Evolutionary conservation across 2,113 vertebrate species (phyloP).

Genomic region (Gadus macrocephalus): DNA sequence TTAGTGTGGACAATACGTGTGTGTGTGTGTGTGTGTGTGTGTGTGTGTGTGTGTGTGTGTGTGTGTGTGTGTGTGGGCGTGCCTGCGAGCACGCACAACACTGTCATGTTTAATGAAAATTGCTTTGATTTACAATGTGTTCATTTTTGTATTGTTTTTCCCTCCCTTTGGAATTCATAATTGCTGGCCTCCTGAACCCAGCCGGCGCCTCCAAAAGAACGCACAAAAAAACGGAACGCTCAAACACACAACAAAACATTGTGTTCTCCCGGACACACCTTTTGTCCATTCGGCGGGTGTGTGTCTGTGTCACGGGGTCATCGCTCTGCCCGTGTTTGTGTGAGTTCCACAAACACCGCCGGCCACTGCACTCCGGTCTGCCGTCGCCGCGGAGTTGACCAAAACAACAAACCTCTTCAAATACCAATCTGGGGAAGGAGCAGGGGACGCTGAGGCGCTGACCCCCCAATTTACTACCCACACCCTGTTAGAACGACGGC

Average conservation of each 20-base stretch:
- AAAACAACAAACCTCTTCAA: constrained; percentile 6
- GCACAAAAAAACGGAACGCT: neutral
- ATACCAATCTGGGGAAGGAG: constrained; percentile 16
- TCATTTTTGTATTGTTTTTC: neutral
- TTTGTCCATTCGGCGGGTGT: neutral
- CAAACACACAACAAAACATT: neutral
- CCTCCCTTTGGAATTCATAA: neutral
- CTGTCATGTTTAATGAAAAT: too few relatives aligned
- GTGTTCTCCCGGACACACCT: neutral
- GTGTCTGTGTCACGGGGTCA: neutral
- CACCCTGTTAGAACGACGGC: constrained; percentile 19
- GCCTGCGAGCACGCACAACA: too few relatives aligned
- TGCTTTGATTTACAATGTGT: too few relatives aligned
- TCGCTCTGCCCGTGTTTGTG: neutral
- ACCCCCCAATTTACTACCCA: constrained; percentile 26
- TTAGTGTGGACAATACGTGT: too few relatives aligned
- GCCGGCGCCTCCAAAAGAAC: neutral
- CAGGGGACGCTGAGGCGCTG: neutral
- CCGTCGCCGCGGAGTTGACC: constrained; percentile 20
- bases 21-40: too few relatives aligned
- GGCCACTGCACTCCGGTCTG: constrained; percentile 11
- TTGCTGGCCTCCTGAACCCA: neutral
- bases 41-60: too few relatives aligned
- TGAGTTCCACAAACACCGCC: neutral
- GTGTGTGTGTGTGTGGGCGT: too few relatives aligned